These are phyloP conservation scores for Hypomesus transpacificus DNA, from an alignment of 2,113 vertebrate genomes.

Conservation along the genomic window DNA sequence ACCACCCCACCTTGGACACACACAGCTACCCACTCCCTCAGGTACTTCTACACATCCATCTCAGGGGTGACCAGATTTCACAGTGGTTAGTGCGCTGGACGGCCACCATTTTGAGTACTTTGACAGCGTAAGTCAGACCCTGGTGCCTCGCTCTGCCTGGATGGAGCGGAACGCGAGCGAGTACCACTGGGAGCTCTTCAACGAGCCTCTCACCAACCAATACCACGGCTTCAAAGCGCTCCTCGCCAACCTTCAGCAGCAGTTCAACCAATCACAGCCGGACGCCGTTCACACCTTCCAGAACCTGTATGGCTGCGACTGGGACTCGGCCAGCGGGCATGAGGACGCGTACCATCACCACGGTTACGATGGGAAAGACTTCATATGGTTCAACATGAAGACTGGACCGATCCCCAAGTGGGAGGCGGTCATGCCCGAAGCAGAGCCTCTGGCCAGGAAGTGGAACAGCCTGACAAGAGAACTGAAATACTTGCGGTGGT, in stretches of 20 bases:
- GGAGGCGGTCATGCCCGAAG: too few relatives aligned
- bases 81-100: not conserved
- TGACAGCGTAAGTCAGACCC: not conserved
- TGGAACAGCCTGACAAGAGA: too few relatives aligned
- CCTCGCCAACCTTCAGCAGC: not conserved
- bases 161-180: not conserved
- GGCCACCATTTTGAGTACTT: not conserved
- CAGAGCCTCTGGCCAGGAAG: too few relatives aligned
- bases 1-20: not conserved
- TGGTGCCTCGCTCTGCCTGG: not conserved
- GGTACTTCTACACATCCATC: not conserved
- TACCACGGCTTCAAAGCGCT: not conserved
- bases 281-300: too few relatives aligned
- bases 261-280: not conserved
- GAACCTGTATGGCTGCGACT: too few relatives aligned
- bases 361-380: too few relatives aligned
- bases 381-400: too few relatives aligned
- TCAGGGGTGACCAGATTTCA: slow-evolving; percentile 10
- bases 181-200: not conserved
- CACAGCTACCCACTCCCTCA: not conserved
- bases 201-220: not conserved
- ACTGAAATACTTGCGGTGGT: too few relatives aligned
- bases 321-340: too few relatives aligned
- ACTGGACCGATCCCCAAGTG: too few relatives aligned
- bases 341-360: too few relatives aligned